A percentile compares a stretch with the other conserved stretches of the same genome.
phyloP scores from a whole-genome alignment of 2,797 vertebrate species.

The Neosilurus mollespiculum region DNA sequence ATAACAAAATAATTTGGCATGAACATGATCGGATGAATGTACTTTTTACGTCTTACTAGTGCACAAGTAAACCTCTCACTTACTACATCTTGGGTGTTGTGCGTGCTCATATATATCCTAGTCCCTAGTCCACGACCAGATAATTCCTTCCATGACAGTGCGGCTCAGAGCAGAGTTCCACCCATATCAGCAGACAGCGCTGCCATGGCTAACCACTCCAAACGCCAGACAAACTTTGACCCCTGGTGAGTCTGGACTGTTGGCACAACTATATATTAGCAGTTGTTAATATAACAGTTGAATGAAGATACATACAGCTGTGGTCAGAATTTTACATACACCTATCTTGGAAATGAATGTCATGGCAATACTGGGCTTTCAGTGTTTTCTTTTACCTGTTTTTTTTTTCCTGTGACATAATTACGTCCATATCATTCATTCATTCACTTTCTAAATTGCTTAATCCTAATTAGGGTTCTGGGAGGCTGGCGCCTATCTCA shows the following conservation, averaged over 20 bases:
- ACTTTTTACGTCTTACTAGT: neutral
- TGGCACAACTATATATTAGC: neutral
- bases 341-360: too few species aligned
- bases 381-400: too few species aligned
- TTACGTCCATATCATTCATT: too few species aligned
- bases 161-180: constrained; percentile 80
- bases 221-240: constrained; percentile 93
- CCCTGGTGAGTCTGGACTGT: constrained; percentile 80
- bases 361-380: too few species aligned
- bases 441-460: too few species aligned
- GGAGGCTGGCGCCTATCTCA: too few species aligned
- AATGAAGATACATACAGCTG: neutral
- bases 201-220: constrained; percentile 86
- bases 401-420: too few species aligned
- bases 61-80: neutral
- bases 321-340: too few species aligned
- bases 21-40: neutral
- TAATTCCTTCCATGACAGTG: constrained; percentile 89
- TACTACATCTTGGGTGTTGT: neutral
- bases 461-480: too few species aligned
- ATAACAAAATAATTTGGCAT: neutral
- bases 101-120: constrained; percentile 55
- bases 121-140: constrained; percentile 96
- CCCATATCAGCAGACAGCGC: constrained; percentile 81
- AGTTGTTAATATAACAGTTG: neutral